phyloP scores from a whole-genome alignment of 2,113 vertebrate species.

The Ranitomeya imitator region DNA sequence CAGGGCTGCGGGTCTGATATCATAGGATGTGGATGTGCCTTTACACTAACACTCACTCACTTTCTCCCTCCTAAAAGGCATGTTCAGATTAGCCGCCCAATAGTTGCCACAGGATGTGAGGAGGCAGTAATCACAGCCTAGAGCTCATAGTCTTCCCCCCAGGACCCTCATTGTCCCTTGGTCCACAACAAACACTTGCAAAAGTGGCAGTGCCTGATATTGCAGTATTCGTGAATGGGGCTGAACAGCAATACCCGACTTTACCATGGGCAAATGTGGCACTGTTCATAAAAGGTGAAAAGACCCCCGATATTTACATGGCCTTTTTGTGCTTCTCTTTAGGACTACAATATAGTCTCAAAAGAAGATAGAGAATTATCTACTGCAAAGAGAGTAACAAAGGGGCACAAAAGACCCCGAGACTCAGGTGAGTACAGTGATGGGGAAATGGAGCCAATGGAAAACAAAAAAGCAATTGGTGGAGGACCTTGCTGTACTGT shows the following conservation, averaged over 20 bases:
- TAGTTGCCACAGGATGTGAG: not conserved
- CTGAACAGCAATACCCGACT: not conserved
- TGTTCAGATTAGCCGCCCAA: not conserved
- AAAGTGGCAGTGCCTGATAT: not conserved
- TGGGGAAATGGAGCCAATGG: not conserved
- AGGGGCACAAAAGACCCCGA: conserved; percentile 28
- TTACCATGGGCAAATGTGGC: not conserved
- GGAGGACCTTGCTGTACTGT: not conserved
- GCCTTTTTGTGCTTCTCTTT: not conserved
- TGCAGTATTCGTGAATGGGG: not conserved
- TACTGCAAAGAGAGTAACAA: not conserved
- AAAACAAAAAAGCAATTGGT: not conserved
- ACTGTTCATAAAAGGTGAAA: not conserved
- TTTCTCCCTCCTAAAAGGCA: too few relatives aligned
- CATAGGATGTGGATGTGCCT: too few relatives aligned
- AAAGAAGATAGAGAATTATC: not conserved
- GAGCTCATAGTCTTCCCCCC: not conserved
- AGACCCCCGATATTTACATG: not conserved
- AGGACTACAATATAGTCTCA: not conserved
- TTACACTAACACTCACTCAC: too few relatives aligned
- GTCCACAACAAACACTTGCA: not conserved
- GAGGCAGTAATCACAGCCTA: not conserved
- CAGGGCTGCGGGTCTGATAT: too few relatives aligned
- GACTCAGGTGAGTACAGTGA: not conserved
- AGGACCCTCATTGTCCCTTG: not conserved